phyloP scores from a whole-genome alignment of 2,797 vertebrate species.

The Tiaroga cobitis region DNA sequence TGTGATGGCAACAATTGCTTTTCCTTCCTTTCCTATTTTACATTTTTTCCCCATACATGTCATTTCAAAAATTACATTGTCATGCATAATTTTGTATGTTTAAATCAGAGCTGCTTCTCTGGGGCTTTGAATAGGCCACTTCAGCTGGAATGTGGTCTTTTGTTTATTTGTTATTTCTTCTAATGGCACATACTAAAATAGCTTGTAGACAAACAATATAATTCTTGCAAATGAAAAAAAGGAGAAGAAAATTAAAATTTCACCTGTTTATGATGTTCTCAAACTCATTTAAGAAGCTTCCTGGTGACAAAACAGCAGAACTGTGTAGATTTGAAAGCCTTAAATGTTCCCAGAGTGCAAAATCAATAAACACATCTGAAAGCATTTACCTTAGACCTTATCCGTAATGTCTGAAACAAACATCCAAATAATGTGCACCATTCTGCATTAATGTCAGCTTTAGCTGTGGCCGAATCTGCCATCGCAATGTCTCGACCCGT shows the following conservation, averaged over 20 bases:
- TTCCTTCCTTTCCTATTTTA: neutral
- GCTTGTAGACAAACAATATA: neutral
- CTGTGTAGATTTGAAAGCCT: conserved; percentile 12
- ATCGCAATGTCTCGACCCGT: neutral
- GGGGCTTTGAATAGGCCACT: neutral
- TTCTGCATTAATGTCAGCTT: conserved; percentile 25
- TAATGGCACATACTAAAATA: neutral
- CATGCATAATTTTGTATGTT: conserved; percentile 3
- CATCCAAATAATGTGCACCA: conserved; percentile 27
- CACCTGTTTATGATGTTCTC: neutral
- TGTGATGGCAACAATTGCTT: conserved; percentile 19
- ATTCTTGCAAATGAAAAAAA: neutral
- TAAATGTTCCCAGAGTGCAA: conserved; percentile 13
- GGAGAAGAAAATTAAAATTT: neutral
- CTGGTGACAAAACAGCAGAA: neutral
- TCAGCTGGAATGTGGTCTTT: neutral
- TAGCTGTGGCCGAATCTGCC: neutral
- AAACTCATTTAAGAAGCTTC: neutral
- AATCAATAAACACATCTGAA: conserved; percentile 36
- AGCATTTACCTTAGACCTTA: conserved; percentile 40
- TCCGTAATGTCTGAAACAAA: conserved; percentile 24
- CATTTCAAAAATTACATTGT: conserved; percentile 23
- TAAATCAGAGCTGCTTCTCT: conserved; percentile 7
- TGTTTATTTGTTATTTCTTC: neutral
- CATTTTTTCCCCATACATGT: neutral